A percentile compares a stretch with the other conserved stretches of the same genome.
phyloP scores from a whole-genome alignment of 1,140 invertebrate genomes.

The Caenorhabditis briggsae region DNA sequence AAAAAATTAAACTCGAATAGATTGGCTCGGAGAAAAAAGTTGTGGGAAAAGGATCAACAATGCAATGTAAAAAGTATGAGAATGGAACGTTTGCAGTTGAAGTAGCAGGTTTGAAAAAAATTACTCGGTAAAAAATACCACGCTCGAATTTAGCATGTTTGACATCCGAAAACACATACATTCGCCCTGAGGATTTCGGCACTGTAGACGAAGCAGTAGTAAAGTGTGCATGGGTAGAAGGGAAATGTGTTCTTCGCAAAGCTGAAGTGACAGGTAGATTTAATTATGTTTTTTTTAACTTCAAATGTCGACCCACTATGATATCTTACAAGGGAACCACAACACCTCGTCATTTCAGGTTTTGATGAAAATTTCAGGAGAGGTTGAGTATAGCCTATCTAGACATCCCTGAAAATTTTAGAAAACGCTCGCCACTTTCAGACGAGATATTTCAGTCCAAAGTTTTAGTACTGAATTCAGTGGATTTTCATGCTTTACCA shows the following conservation, averaged over 20 bases:
- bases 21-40: conserved; percentile 21
- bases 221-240: conserved; percentile 12
- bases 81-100: conserved; percentile 45
- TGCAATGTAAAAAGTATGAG: conserved; percentile 54
- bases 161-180: conserved; percentile 44
- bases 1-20: neutral
- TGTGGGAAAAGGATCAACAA: conserved; percentile 28
- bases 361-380: no score
- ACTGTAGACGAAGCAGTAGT: conserved; percentile 39
- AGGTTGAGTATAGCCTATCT: no score
- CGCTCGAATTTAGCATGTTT: conserved; percentile 32
- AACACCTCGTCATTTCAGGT: no score
- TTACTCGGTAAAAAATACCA: neutral
- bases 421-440: no score
- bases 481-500: no score
- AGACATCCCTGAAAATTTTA: no score
- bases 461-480: no score
- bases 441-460: no score
- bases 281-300: neutral
- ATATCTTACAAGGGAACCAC: no score
- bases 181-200: conserved; percentile 38
- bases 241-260: conserved; percentile 23
- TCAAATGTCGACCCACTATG: no score
- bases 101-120: conserved; percentile 2
- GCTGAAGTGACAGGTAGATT: conserved; percentile 8